Base-by-base conservation (phyloP, 2,888 invertebrate species). In the Hirtodrosophila alboralis region DNA sequence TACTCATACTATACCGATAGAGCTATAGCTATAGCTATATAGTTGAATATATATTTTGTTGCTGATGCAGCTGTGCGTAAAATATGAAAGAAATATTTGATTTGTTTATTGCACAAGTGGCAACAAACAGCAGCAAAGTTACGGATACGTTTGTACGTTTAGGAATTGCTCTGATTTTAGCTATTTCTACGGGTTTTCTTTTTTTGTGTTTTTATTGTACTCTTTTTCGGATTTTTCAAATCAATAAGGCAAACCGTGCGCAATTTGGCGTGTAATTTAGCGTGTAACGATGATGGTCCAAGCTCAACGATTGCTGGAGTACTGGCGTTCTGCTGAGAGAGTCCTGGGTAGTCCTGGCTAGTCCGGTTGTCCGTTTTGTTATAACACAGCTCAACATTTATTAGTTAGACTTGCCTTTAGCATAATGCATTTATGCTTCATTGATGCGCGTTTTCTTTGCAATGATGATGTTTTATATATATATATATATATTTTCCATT, bases 251-350 rank as follows among this genome's bases (percentile, higher is more conserved):
- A 66, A 59, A 53, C 67, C 68, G 71, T 84, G 79, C 84, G 56
- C 84, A 80, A 80, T 80, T 80, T 80, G 61, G 65, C 79, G 76
- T 85, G 85, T 83, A 81, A 81, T 81, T 83, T 79, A 81, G 76
- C 81, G 85, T 85, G 69, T 72, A 79, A 84, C 81, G 67, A 80
- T 83, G 84, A 80, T 83, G 80, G 63, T 58, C 47, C 47, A 56
- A 60, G 60, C 40, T 48, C 48, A 45, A 49, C 52, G 63, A 37
- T 12, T 44, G n/a, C n/a, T n/a, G 31, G 10, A 43, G 31, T 33
- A 23, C 33, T 38, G 9, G 9, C 27, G n/a, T n/a, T n/a, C n/a
- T n/a, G n/a, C n/a, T n/a, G n/a, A 10, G 41, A 37, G 40, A 37
- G 48, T 6, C 14, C 12, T 18, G 27, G 16, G 30, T 47, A 38